A percentile compares a stretch with the other conserved stretches of the same genome.
phyloP scores from a whole-genome alignment of 2,113 vertebrate species.

The Asarcornis scutulata region DNA sequence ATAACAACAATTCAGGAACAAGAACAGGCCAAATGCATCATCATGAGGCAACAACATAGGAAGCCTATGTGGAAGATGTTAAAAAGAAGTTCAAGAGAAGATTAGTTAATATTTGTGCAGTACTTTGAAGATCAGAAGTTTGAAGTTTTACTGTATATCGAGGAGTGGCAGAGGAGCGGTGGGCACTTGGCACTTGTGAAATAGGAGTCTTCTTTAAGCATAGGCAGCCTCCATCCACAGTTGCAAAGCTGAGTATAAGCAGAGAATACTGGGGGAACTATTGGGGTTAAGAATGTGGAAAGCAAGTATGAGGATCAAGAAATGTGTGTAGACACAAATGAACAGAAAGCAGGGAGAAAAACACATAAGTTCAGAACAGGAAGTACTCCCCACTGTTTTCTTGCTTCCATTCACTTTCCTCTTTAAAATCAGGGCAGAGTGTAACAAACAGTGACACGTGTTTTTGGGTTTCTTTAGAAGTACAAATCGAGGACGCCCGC shows the following conservation, averaged over 20 bases:
- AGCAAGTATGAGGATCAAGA: not conserved
- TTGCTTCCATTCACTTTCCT: not conserved
- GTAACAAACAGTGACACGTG: conserved; percentile 62
- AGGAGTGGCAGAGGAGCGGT: not conserved
- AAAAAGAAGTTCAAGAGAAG: not conserved
- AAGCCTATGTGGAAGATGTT: not conserved
- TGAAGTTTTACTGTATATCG: not conserved
- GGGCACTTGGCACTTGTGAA: not conserved
- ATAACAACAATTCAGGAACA: not conserved
- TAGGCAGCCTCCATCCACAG: not conserved
- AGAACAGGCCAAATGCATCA: not conserved
- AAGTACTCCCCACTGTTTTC: not conserved
- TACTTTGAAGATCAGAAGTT: not conserved
- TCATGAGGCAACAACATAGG: not conserved
- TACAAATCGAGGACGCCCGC: conserved; percentile 80
- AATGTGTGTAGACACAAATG: not conserved
- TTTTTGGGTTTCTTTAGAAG: conserved; percentile 79
- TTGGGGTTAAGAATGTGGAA: not conserved
- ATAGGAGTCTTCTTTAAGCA: not conserved
- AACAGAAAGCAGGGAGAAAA: not conserved
- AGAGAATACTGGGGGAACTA: not conserved
- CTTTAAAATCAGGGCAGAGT: conserved; percentile 1
- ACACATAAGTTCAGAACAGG: not conserved
- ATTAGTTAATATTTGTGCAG: not conserved
- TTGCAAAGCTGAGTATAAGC: not conserved